These are phyloP conservation scores for Cuniculus paca DNA, from an alignment of 2,797 vertebrate species.

Conservation along the genomic window DNA sequence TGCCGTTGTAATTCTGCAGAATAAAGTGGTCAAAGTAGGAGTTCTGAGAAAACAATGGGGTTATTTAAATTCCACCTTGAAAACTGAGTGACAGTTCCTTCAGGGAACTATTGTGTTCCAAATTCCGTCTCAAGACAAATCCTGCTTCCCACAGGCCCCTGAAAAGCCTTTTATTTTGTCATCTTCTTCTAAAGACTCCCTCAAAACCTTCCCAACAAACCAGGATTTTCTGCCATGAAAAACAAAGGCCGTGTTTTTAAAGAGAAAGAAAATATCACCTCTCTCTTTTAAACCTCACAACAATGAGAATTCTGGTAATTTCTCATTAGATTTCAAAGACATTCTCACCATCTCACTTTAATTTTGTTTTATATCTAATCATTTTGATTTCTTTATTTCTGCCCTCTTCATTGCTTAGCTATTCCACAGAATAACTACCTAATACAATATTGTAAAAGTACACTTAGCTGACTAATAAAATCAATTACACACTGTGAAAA, in stretches of 20 bases:
- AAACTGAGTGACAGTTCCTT: slow-evolving; percentile 88
- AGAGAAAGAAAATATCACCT: slow-evolving; percentile 66
- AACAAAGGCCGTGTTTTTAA: slow-evolving; percentile 61
- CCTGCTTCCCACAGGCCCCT: slow-evolving; percentile 81
- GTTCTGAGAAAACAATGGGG: slow-evolving; percentile 78
- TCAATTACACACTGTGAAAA: not conserved
- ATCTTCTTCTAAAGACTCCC: slow-evolving; percentile 63
- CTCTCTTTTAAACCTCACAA: slow-evolving; percentile 17
- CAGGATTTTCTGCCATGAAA: slow-evolving; percentile 63
- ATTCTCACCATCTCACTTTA: not conserved
- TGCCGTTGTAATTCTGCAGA: slow-evolving; percentile 82
- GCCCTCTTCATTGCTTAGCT: not conserved
- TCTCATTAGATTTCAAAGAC: slow-evolving; percentile 46
- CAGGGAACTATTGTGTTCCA: slow-evolving; percentile 85
- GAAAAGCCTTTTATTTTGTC: slow-evolving; percentile 74
- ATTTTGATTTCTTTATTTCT: slow-evolving; percentile 31
- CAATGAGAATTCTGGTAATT: slow-evolving; percentile 17
- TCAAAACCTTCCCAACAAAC: slow-evolving; percentile 64
- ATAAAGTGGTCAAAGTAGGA: slow-evolving; percentile 51
- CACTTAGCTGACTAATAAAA: not conserved
- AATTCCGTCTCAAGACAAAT: slow-evolving; percentile 84
- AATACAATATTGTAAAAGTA: not conserved
- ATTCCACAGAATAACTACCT: slow-evolving; percentile 12
- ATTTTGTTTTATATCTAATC: not conserved
- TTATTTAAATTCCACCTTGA: slow-evolving; percentile 87